Base-by-base conservation (phyloP, 2,113 vertebrate species). In the Xerus inauris region DNA sequence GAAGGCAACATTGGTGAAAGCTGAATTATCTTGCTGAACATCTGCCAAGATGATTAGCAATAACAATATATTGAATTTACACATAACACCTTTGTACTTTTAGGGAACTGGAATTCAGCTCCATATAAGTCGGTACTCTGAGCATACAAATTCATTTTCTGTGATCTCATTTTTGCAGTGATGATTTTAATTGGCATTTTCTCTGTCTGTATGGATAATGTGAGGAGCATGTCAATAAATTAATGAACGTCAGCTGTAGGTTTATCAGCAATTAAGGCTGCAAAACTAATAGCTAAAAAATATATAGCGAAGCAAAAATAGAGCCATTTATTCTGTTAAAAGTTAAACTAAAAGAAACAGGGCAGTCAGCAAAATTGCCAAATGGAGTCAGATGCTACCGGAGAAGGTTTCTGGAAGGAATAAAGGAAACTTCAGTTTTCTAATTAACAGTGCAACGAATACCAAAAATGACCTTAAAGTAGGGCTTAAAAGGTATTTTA, bases 181-280 rank as follows among this genome's bases (percentile, higher is more conserved):
- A 95, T 73, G 62, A 89, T 81, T 97, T 96, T 98, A 97, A 97
- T 72, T 96, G 84, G 65, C 95, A 89, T 94, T 93, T 91, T 96
- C 38, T 94, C 82, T 82, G 24, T 65, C 72, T 95, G 87, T 92
- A 32, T 85, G 73, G 72, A 84, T 86, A 96, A 87, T 89, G 47
- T 92, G 73, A 97, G 89, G 22, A 92, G 35, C 91, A 95, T 88
- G 69, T 87, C 83, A 79, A 96, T 95, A 97, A 97, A 98, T 97
- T 98, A 94, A 97, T 97, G 97, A 98, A 96, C 83, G 82, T 97
- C 54, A 96, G 75, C 81, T 98, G 97, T 96, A 95, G 42, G 97
- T 87, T 96, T 96, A 95, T 94, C 89, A 91, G 54, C 42, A 89
- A 97, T 87, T 17, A 8, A 94, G 89, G 85, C 80, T 98, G 77